Conservation (phyloP, 2,113 vertebrate genomes). For the Xenopus laevis region DNA sequence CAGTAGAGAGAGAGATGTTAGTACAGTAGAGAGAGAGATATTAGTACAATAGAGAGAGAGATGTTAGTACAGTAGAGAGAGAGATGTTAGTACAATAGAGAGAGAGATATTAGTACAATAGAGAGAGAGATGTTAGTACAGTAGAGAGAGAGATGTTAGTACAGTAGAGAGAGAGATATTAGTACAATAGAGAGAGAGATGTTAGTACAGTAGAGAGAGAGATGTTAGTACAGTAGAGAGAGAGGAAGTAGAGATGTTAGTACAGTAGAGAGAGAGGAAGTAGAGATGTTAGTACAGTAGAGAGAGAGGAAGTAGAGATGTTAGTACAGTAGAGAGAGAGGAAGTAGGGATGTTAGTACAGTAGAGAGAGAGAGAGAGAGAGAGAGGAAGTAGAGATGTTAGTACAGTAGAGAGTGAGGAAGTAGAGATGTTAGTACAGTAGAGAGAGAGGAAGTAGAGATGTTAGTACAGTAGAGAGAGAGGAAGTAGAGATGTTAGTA, state of each 20-base stretch:
- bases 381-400: background rate
- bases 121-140: too few species aligned
- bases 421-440: too few species aligned
- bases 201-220: background rate
- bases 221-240: background rate
- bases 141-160: background rate
- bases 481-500: too few species aligned
- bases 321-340: background rate
- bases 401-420: background rate
- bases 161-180: conserved; percentile 9
- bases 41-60: background rate
- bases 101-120: background rate
- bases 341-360: background rate
- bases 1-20: too few species aligned
- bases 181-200: background rate
- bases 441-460: too few species aligned
- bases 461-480: too few species aligned
- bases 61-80: background rate
- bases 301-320: background rate
- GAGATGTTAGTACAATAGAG: too few species aligned
- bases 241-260: too few species aligned
- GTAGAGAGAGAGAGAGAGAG: background rate
- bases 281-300: too few species aligned
- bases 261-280: too few species aligned
- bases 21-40: rapidly evolving